Evolutionary conservation across 1,140 invertebrate species (phyloP), one percentile per base, ranked within the genome.

Genomic region (Drosophila busckii): DNA sequence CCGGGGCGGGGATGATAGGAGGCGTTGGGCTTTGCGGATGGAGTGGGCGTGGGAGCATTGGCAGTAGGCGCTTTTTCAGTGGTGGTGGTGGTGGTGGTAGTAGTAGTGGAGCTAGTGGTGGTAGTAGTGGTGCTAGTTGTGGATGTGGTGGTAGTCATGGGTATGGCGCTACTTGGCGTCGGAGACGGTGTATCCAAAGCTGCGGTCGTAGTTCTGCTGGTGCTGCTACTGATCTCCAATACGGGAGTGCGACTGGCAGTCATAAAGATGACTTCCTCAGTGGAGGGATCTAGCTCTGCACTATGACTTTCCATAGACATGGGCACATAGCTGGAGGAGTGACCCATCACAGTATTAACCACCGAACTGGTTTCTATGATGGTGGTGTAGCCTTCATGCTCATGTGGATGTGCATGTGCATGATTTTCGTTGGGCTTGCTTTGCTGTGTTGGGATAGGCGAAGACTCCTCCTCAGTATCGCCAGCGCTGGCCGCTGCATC

Each of bases 1-100:
- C 94, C 94, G 3, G 94, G 94, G 16, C 94, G 88, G 3, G 93
- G 93, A 31, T 92, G 89, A 84, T 94, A 95, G 52, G 73, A 58
- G 15, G 62, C 55, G 34, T 65, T 62, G 37, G 61, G 62, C n/a
- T n/a, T n/a, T 55, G 67, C 53, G 42, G 71, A 35, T 34, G 68
- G 59, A 35, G 55, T 46, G 46, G 59, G 70, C 48, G 48, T 52
- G 58, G 58, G 61, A 17, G 32, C 26, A 45, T 40, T 54, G 29
- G 35, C 42, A 28, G 29, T 61, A 35, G 55, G 42, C 46, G 52
- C 46, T 41, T 56, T 68, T 58, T 70, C 59, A 41, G 76, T 71
- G 28, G 58, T 53, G n/a, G 66, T 58, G 2, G 60, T 54, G 7
- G 31, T 50, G 3, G 68, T 49, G 4, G 61, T 38, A 15, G 68